Evolutionary conservation across 2,888 invertebrate genomes (phyloP).

Genomic region (Cerastis rubricosa): DNA sequence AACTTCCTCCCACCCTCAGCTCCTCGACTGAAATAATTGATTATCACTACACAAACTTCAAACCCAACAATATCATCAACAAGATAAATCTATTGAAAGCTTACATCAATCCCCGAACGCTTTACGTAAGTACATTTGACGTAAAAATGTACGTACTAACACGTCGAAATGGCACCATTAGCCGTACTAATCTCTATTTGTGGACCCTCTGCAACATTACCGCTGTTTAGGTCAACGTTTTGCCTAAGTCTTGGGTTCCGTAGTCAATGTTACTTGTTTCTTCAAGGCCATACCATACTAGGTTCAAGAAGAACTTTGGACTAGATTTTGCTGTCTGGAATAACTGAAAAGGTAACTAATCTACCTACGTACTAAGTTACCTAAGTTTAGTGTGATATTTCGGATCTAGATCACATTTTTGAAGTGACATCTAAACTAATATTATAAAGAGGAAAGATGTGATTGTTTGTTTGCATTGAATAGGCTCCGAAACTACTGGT

Average conservation of each 20-base stretch:
- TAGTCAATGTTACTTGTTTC: not conserved
- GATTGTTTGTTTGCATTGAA: no score
- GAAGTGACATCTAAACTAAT: no score
- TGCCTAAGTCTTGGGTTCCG: conserved; percentile 77
- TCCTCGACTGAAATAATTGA: not conserved
- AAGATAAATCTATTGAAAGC: conserved; percentile 59
- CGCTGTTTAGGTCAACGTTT: conserved; percentile 75
- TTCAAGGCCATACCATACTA: not conserved
- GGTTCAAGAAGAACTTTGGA: not conserved
- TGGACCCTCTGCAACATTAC: conserved; percentile 75
- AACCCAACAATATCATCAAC: conserved; percentile 38
- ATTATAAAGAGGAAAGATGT: not conserved
- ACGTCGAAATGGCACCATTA: conserved; percentile 84
- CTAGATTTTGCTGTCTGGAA: not conserved
- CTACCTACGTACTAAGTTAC: no score
- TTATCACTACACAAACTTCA: conserved; percentile 34
- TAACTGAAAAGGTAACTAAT: not conserved
- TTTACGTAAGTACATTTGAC: conserved; percentile 57
- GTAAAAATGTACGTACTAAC: conserved; percentile 71
- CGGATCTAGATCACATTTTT: not conserved
- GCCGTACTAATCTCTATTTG: conserved; percentile 84
- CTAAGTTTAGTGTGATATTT: not conserved
- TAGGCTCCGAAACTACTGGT: no score
- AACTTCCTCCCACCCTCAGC: conserved; percentile 3
- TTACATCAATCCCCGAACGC: conserved; percentile 59